A percentile compares a stretch with the other conserved stretches of the same genome.
These are phyloP conservation scores for Eidolon helvum DNA, from an alignment of 2,113 vertebrate genomes.

Conservation along the genomic window DNA sequence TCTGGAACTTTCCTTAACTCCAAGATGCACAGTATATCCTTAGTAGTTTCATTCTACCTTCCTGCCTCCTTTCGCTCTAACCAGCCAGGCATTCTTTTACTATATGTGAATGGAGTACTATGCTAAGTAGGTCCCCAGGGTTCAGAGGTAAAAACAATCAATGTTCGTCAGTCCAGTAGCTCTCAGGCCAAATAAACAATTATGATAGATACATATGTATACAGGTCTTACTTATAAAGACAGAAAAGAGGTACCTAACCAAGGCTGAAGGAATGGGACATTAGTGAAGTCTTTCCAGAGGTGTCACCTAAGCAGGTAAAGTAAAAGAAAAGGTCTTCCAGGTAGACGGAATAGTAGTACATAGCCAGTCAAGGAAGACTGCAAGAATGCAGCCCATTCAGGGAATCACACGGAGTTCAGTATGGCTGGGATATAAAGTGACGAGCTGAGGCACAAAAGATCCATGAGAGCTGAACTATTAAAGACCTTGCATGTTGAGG, in stretches of 20 bases:
- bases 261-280: neutral
- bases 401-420: neutral
- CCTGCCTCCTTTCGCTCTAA: neutral
- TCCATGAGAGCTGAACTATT: neutral
- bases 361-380: neutral
- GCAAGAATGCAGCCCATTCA: neutral
- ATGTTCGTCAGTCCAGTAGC: neutral
- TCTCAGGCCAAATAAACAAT: slow-evolving; percentile 21
- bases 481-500: neutral
- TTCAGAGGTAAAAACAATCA: slow-evolving; percentile 44
- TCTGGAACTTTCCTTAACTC: slow-evolving; percentile 28
- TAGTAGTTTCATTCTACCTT: neutral
- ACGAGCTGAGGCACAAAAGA: neutral
- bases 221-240: neutral
- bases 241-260: neutral
- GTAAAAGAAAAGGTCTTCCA: neutral
- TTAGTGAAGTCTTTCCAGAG: neutral
- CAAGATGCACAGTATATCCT: neutral
- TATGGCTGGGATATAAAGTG: neutral
- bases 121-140: neutral
- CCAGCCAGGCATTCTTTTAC: slow-evolving; percentile 21
- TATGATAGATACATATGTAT: neutral
- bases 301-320: slow-evolving; percentile 21
- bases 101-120: neutral
- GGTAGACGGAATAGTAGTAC: neutral